Evolutionary conservation across 2,797 vertebrate species (phyloP), one percentile per base, ranked within the genome.

Genomic region (Characodon lateralis): DNA sequence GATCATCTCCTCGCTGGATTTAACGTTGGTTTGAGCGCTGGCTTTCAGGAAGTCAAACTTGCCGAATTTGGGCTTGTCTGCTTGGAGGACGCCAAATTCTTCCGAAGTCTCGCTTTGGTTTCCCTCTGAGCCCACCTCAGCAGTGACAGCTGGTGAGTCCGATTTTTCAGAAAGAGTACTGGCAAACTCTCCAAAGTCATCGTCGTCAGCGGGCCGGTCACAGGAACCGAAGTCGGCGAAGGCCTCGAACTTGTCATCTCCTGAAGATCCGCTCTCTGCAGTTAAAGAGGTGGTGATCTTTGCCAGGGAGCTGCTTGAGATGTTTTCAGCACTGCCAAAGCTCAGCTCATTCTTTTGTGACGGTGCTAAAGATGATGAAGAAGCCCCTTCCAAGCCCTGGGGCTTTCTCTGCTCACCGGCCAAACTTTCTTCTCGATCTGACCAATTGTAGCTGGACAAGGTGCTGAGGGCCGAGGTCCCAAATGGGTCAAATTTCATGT

Each of bases 1-100:
- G 93, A 99, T 99, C 98, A 99, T 99, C 94, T 99, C 98, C 89
- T 99, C 98, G 2, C 98, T 99, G 82, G 98, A 99, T 85, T 99
- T 98, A 89, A 99, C 95, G 90, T 99, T 99, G 87, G 97, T 89
- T 89, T 99, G 98, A 35, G 97, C 91, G 70, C 96, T 98, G 2
- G 98, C 98, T 94, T 99, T 95, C 71, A 99, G 94, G 91, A 99
- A 99, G 94, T 99, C 98, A 65, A 98, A 99, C 92, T 98, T 99
- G 92, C 97, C 98, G 91, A 99, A 99, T 91, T 99, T 99, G 0
- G 97, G 97, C 82, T 98, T 99, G 88, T 99, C 98, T 0, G 96
- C 97, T 58, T 99, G 98, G 91, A 99, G 99, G 83, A 97, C 95
- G 8, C 96, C 97, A 1, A 99, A 99, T 83, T 99, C 98, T 43